Base-by-base conservation (phyloP, 2,113 vertebrate species). In the Sebastes fasciatus region DNA sequence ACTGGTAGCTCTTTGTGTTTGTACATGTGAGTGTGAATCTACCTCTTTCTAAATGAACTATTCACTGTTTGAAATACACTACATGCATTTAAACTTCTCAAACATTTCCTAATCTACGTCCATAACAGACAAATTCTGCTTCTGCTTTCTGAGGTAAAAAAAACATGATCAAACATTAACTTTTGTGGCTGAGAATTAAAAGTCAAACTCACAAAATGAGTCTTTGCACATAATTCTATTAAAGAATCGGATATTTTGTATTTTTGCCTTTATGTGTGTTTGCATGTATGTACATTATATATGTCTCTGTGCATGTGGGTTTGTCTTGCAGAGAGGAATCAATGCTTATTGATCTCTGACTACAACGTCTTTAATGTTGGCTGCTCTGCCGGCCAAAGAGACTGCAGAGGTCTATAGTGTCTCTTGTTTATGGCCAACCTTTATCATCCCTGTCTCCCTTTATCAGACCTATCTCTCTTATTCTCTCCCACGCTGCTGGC, bases 301-400 rank as follows among this genome's bases (percentile, higher is more conserved):
- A 68, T 68, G 43, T 64, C 12, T n/a, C 43, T 9, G 26, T 83
- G 64, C 17, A 26, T 70, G n/a, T 55, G 9, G 26, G 48, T 77
- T 82, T 82, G 73, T 73, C 78, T 76, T 48, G 23, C 51, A 80
- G 48, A 57, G 66, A 83, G 74, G 55, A 85, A 80, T 73, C 80
- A 87, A 87, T 81, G 51, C 8, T 62, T 87, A 90, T 89, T 88
- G 86, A 92, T 89, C 55, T 60, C 57, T 62, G 48, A 61, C 46
- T 73, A 21, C 51, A 82, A 12, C 76, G 8, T 80, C 58, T 83
- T 77, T 82, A 81, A 52, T 66, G 69, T 76, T 0, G 4, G 45
- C 60, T 83, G 62, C 74, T 89, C 80, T 74, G 65, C 19, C 17
- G 6, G n/a, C 19, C 57, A 26, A 69, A 77, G 82, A 77, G 74